Conservation (phyloP, 35 echinoderm and acorn worm species). For the Apostichopus californicus region DNA sequence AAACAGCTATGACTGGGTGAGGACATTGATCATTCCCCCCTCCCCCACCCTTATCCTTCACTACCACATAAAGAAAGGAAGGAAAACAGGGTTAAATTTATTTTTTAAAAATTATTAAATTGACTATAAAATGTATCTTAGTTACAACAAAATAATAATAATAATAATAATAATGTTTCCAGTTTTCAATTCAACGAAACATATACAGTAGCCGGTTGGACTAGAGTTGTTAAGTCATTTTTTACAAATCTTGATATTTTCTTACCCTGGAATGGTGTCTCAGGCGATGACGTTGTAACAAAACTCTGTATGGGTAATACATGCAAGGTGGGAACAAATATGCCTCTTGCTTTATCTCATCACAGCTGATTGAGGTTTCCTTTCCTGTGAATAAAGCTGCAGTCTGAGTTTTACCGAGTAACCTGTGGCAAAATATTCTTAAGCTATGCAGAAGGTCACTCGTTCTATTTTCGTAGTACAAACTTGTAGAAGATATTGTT, state of each 20-base stretch:
- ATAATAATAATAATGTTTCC: no score
- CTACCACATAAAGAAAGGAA: no score
- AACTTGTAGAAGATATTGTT: neutral
- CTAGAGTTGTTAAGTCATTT: no score
- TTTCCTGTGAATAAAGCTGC: neutral
- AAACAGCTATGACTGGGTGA: no score
- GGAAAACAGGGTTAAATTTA: no score
- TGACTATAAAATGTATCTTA: no score
- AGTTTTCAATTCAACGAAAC: no score
- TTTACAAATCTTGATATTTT: neutral
- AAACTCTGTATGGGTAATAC: constrained; percentile 66
- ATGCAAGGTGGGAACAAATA: constrained; percentile 86
- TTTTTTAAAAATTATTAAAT: no score
- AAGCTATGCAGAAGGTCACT: constrained; percentile 48
- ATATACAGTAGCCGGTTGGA: no score
- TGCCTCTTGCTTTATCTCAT: constrained; percentile 56
- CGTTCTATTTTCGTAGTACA: constrained; percentile 63
- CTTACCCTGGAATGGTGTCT: constrained; percentile 92
- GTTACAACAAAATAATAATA: no score
- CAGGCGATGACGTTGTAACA: constrained; percentile 76
- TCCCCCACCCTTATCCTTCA: no score
- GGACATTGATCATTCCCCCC: no score
- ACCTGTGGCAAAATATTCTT: constrained; percentile 38
- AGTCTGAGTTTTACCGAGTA: neutral
- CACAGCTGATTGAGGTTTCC: neutral